phyloP scores from a whole-genome alignment of 1,140 invertebrate genomes.

The Penaeus indicus region DNA sequence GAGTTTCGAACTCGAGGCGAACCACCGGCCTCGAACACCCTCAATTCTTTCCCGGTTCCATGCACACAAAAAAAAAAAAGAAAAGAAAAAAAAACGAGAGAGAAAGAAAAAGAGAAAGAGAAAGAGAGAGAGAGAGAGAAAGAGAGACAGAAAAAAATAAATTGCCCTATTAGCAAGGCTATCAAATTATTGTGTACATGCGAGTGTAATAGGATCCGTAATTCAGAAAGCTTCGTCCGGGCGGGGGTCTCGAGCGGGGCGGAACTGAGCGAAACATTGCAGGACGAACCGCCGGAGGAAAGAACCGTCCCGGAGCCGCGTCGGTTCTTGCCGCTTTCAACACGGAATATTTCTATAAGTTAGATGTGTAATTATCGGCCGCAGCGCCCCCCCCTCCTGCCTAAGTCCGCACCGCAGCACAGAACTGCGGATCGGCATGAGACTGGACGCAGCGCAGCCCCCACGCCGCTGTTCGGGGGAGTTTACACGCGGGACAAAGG shows the following conservation, averaged over 20 bases:
- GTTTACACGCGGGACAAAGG: too few relatives aligned
- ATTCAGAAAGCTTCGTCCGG: background rate
- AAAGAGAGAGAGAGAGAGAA: background rate
- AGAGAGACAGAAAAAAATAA: conserved; percentile 27
- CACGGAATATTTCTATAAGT: conserved; percentile 34
- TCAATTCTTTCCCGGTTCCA: too few relatives aligned
- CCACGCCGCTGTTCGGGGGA: too few relatives aligned
- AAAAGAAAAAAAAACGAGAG: background rate
- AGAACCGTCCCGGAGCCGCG: background rate
- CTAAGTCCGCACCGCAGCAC: background rate
- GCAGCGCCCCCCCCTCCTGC: background rate
- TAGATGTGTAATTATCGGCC: conserved; percentile 17
- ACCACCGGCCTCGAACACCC: too few relatives aligned
- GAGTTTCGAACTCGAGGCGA: too few relatives aligned
- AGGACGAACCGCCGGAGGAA: background rate
- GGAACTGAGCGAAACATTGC: background rate
- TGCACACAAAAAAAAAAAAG: background rate
- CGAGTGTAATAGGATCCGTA: too few relatives aligned
- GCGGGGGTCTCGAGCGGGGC: background rate
- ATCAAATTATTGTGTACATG: conserved; percentile 33
- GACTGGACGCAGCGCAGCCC: too few relatives aligned
- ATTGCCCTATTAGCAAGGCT: conserved; percentile 43
- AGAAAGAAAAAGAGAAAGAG: background rate
- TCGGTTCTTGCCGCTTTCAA: conserved; percentile 13
- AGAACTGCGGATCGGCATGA: too few relatives aligned